phyloP scores from a whole-genome alignment of 2,888 invertebrate genomes.

The Tinea trinotella region DNA sequence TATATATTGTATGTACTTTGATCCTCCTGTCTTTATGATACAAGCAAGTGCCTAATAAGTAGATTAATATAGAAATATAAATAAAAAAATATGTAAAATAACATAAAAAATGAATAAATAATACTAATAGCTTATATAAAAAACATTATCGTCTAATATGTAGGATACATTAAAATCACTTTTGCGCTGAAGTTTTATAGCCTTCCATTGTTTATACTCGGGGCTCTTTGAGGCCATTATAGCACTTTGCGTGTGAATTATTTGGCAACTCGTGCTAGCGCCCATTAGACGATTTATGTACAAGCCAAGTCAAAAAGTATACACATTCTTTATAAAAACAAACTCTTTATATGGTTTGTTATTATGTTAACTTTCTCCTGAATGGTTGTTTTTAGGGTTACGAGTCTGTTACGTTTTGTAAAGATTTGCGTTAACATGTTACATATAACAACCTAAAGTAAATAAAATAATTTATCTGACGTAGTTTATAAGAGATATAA shows the following conservation, averaged over 20 bases:
- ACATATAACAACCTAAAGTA: no score
- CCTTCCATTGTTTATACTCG: conserved; percentile 56
- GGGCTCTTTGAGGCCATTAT: conserved; percentile 37
- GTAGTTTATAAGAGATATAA: no score
- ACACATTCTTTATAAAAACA: conserved; percentile 13
- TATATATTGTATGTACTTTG: no score
- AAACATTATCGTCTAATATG: conserved; percentile 15
- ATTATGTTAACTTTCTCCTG: neutral
- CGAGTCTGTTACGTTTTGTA: no score
- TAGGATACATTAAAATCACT: conserved; percentile 30
- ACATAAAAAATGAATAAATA: neutral
- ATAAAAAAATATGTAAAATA: neutral
- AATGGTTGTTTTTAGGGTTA: no score
- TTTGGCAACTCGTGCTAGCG: conserved; percentile 49
- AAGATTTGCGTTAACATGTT: no score
- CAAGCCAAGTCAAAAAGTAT: conserved; percentile 20
- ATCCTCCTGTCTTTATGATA: no score
- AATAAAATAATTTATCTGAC: no score
- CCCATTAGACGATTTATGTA: conserved; percentile 56
- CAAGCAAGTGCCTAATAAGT: no score
- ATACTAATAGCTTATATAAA: neutral
- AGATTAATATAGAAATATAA: no score
- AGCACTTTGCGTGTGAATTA: conserved; percentile 57
- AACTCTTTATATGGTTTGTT: neutral
- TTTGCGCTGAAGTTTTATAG: conserved; percentile 46